Evolutionary conservation across 1,140 invertebrate species (phyloP).

Genomic region (Triops longicaudatus): DNA sequence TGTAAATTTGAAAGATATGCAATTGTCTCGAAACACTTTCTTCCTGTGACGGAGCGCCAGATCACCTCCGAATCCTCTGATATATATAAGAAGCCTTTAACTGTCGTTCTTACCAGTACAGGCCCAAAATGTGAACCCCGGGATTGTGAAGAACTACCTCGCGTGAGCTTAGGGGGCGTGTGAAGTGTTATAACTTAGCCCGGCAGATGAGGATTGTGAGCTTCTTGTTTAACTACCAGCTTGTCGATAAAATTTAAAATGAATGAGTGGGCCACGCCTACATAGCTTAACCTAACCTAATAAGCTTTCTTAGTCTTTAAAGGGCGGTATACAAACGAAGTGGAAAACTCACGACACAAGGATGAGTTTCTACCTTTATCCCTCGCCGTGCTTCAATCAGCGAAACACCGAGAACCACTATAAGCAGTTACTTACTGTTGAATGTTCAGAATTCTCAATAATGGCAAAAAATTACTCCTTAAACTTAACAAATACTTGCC

Average conservation of each 20-base stretch:
- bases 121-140: background rate
- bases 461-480: background rate
- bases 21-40: background rate
- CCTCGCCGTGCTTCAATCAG: background rate
- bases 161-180: background rate
- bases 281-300: constrained; percentile 14
- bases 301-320: background rate
- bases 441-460: no score
- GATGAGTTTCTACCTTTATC: background rate
- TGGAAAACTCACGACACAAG: background rate
- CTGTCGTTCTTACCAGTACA: background rate
- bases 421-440: background rate
- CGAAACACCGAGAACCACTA: background rate
- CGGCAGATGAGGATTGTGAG: background rate
- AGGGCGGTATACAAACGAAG: background rate
- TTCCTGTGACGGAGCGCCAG: background rate
- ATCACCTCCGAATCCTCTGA: background rate
- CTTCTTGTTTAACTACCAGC: background rate
- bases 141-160: background rate
- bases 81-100: background rate
- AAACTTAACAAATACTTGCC: background rate
- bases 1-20: constrained; percentile 1
- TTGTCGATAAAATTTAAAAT: background rate
- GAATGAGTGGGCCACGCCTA: background rate
- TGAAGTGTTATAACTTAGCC: background rate